These are phyloP conservation scores for Clitarchus hookeri DNA, from an alignment of 2,888 invertebrate species.

Conservation along the genomic window DNA sequence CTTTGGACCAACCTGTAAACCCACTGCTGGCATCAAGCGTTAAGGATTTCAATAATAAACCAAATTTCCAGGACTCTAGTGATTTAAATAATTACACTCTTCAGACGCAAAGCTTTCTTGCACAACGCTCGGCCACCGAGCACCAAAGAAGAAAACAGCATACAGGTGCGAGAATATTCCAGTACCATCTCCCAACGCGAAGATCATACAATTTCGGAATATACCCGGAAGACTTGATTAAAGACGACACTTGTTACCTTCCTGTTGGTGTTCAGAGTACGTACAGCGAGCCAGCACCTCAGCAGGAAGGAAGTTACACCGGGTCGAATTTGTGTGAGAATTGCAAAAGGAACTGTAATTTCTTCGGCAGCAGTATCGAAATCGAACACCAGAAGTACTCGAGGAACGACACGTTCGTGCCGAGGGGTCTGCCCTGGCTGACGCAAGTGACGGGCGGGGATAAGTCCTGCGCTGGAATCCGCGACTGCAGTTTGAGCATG, in stretches of 20 bases:
- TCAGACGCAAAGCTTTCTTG: neutral
- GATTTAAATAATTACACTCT: no score
- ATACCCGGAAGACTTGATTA: no score
- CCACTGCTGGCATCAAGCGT: neutral
- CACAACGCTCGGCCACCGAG: neutral
- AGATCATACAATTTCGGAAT: neutral
- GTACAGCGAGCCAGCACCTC: constrained; percentile 83
- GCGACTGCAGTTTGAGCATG: constrained; percentile 53
- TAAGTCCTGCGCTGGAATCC: neutral
- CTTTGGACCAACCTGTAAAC: neutral
- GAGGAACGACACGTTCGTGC: neutral
- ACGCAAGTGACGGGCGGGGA: neutral
- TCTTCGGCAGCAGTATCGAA: neutral
- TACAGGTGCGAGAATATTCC: neutral
- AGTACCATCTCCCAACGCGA: neutral
- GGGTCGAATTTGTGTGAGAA: constrained; percentile 76
- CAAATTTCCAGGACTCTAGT: no score
- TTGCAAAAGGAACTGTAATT: constrained; percentile 57
- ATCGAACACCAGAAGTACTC: neutral
- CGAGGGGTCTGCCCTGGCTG: neutral
- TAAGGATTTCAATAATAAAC: neutral
- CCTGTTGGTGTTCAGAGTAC: constrained; percentile 71
- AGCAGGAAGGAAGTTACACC: constrained; percentile 52
- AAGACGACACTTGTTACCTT: no score
- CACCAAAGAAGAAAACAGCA: neutral